A percentile compares a stretch with the other conserved stretches of the same genome.
Conservation (phyloP, 2,797 vertebrate species). For the Paratrypauchen microcephalus region DNA sequence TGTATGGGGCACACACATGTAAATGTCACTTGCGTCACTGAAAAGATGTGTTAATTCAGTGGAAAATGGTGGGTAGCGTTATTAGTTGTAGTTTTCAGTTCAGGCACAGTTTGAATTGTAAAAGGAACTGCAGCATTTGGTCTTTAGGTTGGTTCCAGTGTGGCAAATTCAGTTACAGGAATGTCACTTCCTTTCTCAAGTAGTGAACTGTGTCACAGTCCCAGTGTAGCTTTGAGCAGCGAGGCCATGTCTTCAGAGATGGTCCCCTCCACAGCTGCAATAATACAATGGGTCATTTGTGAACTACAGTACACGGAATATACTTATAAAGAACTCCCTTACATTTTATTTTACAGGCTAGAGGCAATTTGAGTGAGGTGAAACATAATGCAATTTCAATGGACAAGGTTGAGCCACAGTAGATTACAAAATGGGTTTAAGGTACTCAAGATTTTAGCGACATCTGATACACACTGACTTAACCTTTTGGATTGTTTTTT, state of each 20-base stretch:
- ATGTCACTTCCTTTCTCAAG: conserved; percentile 24
- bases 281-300: conserved; percentile 10
- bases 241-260: conserved; percentile 93
- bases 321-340: neutral
- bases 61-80: neutral
- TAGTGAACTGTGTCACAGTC: conserved; percentile 76
- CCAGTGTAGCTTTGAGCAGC: conserved; percentile 89
- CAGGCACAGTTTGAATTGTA: conserved; percentile 44
- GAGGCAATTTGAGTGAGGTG: too few relatives aligned
- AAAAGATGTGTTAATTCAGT: neutral
- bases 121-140: conserved; percentile 41
- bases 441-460: too few relatives aligned
- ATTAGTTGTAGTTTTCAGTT: conserved; percentile 21
- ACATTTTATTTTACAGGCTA: too few relatives aligned
- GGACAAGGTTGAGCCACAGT: too few relatives aligned
- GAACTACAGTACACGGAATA: neutral
- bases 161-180: conserved; percentile 15
- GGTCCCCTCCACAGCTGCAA: conserved; percentile 83
- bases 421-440: too few relatives aligned
- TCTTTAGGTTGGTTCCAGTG: conserved; percentile 46
- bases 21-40: neutral
- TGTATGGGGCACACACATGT: neutral
- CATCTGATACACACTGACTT: too few relatives aligned
- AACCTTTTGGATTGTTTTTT: too few relatives aligned
- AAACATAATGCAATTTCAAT: too few relatives aligned